Evolutionary conservation across 2,113 vertebrate species (phyloP).

Genomic region (Atherinomorus stipes): DNA sequence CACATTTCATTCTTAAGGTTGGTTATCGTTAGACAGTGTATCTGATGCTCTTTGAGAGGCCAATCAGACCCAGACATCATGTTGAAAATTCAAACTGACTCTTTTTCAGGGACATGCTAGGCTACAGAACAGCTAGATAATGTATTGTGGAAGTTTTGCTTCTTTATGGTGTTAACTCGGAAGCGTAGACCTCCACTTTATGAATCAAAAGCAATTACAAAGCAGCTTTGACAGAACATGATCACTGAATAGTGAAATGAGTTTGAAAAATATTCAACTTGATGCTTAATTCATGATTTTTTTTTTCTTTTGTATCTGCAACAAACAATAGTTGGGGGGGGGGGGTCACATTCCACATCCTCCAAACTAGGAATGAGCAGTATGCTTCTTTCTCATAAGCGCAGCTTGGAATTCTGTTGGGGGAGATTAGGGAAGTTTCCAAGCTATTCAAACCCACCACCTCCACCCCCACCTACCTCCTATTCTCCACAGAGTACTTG

Average conservation of each 20-base stretch:
- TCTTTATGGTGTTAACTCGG: neutral
- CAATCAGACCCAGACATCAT: neutral
- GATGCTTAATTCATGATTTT: neutral
- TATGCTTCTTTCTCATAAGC: slow-evolving; percentile 54
- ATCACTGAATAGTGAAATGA: neutral
- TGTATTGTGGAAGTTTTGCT: too few relatives aligned
- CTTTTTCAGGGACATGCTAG: neutral
- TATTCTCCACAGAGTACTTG: slow-evolving; percentile 66
- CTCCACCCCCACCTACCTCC: slow-evolving; percentile 15
- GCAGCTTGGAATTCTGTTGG: slow-evolving; percentile 67
- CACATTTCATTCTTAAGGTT: slow-evolving; percentile 26
- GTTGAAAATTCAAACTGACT: slow-evolving; percentile 7
- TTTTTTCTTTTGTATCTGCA: slow-evolving; percentile 8
- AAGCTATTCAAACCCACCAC: slow-evolving; percentile 70
- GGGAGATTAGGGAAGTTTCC: slow-evolving; percentile 83
- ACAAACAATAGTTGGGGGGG: slow-evolving; percentile 47
- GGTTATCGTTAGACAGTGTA: slow-evolving; percentile 27
- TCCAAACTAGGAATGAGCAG: slow-evolving; percentile 65
- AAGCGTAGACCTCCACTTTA: neutral
- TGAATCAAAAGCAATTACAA: neutral
- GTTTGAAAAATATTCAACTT: neutral
- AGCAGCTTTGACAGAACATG: neutral
- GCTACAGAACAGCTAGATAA: neutral
- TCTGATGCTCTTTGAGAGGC: slow-evolving; percentile 14
- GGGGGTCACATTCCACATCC: slow-evolving; percentile 44